These are phyloP conservation scores for Gryllus bimaculatus DNA, from an alignment of 1,140 invertebrate genomes.

Conservation along the genomic window DNA sequence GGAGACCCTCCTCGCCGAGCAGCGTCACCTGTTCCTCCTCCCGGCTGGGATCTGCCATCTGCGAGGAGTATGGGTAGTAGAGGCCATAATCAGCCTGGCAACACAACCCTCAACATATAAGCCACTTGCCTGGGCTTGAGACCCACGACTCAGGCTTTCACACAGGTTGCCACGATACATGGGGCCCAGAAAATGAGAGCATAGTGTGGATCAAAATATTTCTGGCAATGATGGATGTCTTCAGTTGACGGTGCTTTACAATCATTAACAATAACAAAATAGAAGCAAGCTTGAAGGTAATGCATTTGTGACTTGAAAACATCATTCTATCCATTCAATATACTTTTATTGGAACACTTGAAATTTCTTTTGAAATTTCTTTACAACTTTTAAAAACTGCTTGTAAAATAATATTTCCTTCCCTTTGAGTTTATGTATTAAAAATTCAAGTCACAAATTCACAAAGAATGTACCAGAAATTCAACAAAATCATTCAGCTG, in stretches of 20 bases:
- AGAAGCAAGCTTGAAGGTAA: background rate
- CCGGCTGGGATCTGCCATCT: constrained; percentile 85
- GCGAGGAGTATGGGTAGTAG: constrained; percentile 45
- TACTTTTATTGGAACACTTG: no score
- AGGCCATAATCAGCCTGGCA: constrained; percentile 52
- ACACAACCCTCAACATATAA: constrained; percentile 33
- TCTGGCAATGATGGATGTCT: background rate
- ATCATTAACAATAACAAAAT: background rate
- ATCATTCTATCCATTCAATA: no score
- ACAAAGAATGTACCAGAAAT: no score
- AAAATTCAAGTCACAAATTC: no score
- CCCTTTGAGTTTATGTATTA: no score
- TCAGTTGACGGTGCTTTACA: background rate
- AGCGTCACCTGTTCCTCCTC: constrained; percentile 90
- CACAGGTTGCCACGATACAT: background rate
- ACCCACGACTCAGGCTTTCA: background rate
- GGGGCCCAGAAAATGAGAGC: background rate
- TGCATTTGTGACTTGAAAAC: background rate
- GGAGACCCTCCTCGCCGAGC: constrained; percentile 85
- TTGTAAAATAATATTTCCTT: no score
- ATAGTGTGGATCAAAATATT: background rate
- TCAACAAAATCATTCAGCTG: no score
- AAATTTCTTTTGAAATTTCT: no score
- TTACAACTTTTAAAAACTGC: no score
- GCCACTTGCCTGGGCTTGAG: background rate